Conservation (phyloP, 1,140 invertebrate genomes). For the Oryzaephilus surinamensis region DNA sequence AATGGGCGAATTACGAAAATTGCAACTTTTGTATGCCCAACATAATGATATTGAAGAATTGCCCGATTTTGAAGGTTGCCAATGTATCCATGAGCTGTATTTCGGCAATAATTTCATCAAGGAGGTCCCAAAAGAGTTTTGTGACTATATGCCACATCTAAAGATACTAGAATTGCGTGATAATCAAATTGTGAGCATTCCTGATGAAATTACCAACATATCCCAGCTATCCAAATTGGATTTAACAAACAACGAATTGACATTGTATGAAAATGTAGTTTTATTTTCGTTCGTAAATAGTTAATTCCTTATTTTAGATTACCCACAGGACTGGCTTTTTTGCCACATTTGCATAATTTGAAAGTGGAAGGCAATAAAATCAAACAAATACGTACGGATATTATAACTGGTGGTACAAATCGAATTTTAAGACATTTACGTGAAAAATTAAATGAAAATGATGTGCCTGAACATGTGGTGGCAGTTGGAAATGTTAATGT, state of each 20-base stretch:
- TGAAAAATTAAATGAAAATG: slow-evolving; percentile 40
- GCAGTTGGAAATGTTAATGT: slow-evolving; percentile 22
- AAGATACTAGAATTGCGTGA: slow-evolving; percentile 66
- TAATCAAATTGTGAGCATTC: slow-evolving; percentile 61
- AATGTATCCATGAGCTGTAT: slow-evolving; percentile 59
- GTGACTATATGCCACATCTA: slow-evolving; percentile 55
- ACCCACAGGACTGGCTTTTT: slow-evolving; percentile 59
- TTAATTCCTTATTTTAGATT: slow-evolving; percentile 43
- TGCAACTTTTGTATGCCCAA: slow-evolving; percentile 69
- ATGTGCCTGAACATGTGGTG: too few relatives aligned
- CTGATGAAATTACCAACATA: slow-evolving; percentile 65
- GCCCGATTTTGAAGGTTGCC: slow-evolving; percentile 57
- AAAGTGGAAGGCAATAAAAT: slow-evolving; percentile 79
- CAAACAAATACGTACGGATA: slow-evolving; percentile 61
- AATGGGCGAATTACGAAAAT: slow-evolving; percentile 65
- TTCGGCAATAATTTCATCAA: slow-evolving; percentile 69
- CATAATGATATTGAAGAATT: slow-evolving; percentile 60
- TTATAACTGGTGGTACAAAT: slow-evolving; percentile 68
- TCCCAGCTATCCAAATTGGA: slow-evolving; percentile 69
- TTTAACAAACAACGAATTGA: slow-evolving; percentile 69
- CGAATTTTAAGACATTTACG: slow-evolving; percentile 69
- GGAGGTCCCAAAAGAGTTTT: slow-evolving; percentile 53
- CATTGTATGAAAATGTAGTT: slow-evolving; percentile 42
- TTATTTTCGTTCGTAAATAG: slow-evolving; percentile 1
- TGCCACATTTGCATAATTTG: slow-evolving; percentile 73